Evolutionary conservation across 1,140 invertebrate species (phyloP), one percentile per base, ranked within the genome.

Genomic region (Plectrocnemia conspersa): DNA sequence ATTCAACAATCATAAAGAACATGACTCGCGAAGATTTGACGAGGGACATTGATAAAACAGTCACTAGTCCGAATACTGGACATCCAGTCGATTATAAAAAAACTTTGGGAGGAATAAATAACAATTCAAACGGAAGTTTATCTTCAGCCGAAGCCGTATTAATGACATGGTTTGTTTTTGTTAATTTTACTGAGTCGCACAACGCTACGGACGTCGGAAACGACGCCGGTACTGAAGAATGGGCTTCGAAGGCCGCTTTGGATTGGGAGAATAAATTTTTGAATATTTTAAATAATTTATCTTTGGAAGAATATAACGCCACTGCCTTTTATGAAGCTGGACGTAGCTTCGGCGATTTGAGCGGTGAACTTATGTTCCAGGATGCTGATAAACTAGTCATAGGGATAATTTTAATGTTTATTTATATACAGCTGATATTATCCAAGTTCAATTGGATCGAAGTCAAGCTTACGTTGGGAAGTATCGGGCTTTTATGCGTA

Each of bases 401-500:
- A 54, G 86, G 88, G 49, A 80, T 84, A 50, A 49, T 79, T 27
- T 69, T 89, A 45, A 87, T 89, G 77, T 82, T 86, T 57, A 56
- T 86, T 38, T 91, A 87, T 63, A 80, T 90, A 24, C 77, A 84
- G 62, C 64, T 85, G 33, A 82, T 85, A 55, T 70, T 89, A 23
- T 88, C 87, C 10, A 82, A 83, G 65, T 84, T 77, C 62, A 88
- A 86, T 68, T 80, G 83, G 74, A 70, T 88, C n/a, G 85, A 89
- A 72, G 79, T 82, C 57, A 79, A 80, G 59, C 77, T 86, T 56
- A 77, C 78, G 52, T 67, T 86, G 24, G 83, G 82, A 11, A 68
- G 78, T 56, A 74, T 83, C 40, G 88, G 87, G 29, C 67, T 92
- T 19, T 63, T 84, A 5, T 82, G 82, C 64, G 82, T 90, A 46